A percentile compares a stretch with the other conserved stretches of the same genome.
These are phyloP conservation scores for Gopherus flavomarginatus DNA, from an alignment of 2,113 vertebrate species.

Conservation along the genomic window DNA sequence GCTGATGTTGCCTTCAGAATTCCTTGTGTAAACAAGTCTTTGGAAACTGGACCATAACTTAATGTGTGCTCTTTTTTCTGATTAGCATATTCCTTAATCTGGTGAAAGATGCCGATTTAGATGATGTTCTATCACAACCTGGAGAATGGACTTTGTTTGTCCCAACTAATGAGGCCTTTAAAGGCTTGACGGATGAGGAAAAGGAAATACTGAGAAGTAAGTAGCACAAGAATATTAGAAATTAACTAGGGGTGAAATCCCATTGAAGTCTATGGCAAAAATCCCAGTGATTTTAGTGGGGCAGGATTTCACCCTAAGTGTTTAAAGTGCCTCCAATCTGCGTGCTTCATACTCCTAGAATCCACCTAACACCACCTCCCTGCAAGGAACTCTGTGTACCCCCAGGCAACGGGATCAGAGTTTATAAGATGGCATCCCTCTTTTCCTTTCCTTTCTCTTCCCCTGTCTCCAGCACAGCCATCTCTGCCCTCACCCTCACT, in stretches of 20 bases:
- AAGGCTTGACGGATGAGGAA: slow-evolving; percentile 85
- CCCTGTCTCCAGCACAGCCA: not conserved
- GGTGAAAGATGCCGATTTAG: slow-evolving; percentile 90
- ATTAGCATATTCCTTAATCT: slow-evolving; percentile 91
- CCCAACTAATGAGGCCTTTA: slow-evolving; percentile 94
- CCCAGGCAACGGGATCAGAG: not conserved
- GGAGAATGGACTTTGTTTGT: slow-evolving; percentile 94
- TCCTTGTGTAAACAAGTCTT: not conserved
- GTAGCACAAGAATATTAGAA: slow-evolving; percentile 25
- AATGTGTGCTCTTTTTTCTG: not conserved
- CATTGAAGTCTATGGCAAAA: not conserved
- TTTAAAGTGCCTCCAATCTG: not conserved
- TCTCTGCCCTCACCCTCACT: not conserved
- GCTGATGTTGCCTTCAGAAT: not conserved
- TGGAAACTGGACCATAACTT: not conserved
- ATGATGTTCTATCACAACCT: slow-evolving; percentile 85
- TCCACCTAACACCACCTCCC: not conserved
- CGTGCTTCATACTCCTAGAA: not conserved
- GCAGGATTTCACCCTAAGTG: not conserved
- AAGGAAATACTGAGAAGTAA: slow-evolving; percentile 85
- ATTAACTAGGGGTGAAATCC: not conserved
- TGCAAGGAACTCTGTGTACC: not conserved
- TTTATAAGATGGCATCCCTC: not conserved
- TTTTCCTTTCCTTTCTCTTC: not conserved
- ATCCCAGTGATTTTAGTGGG: fast-evolving